Evolutionary conservation across 2,888 invertebrate genomes (phyloP).

Genomic region (Harpalus rubripes): DNA sequence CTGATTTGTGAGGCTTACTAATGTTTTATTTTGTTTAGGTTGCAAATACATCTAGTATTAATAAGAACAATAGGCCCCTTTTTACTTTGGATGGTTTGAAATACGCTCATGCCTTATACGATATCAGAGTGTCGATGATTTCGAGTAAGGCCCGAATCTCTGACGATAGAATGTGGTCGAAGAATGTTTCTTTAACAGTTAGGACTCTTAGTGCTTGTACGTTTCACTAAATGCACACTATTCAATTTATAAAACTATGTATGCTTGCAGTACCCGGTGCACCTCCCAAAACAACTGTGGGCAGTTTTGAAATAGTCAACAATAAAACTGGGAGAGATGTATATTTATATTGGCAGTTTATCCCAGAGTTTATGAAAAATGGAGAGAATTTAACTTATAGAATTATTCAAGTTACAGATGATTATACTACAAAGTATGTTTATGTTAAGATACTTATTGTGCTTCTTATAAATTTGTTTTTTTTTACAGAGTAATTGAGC

Average conservation of each 20-base stretch:
- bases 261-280: conserved; percentile 80
- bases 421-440: conserved; percentile 68
- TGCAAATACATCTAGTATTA: conserved; percentile 50
- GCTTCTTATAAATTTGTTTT: not conserved
- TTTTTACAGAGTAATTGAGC: conserved; percentile 73
- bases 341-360: conserved; percentile 89
- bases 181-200: conserved; percentile 81
- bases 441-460: not conserved
- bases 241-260: not conserved
- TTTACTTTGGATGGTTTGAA: conserved; percentile 80
- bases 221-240: not conserved
- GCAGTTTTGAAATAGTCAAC: conserved; percentile 83
- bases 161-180: conserved; percentile 85
- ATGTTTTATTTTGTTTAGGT: conserved; percentile 46
- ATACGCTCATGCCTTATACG: conserved; percentile 85
- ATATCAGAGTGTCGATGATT: conserved; percentile 85
- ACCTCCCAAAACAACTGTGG: conserved; percentile 85
- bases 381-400: conserved; percentile 87
- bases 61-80: conserved; percentile 65
- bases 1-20: conserved; percentile 61
- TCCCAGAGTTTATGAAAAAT: conserved; percentile 84
- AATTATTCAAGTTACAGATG: conserved; percentile 77
- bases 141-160: conserved; percentile 78
- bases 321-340: conserved; percentile 79
- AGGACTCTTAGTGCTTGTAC: conserved; percentile 80